These are phyloP conservation scores for Athene noctua DNA, from an alignment of 2,113 vertebrate genomes.

Conservation along the genomic window DNA sequence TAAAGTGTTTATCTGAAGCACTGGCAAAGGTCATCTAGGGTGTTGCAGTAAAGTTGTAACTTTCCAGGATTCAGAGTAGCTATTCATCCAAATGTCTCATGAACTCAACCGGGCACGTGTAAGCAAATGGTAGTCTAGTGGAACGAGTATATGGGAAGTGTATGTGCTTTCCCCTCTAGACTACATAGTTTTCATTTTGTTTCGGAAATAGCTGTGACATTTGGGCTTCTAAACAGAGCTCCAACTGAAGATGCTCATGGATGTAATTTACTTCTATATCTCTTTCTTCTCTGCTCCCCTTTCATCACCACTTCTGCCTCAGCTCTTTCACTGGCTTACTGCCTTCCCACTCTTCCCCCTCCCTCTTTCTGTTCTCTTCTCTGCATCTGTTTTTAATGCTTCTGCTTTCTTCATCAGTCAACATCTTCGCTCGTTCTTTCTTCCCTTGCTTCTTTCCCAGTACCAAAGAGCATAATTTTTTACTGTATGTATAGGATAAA, in stretches of 20 bases:
- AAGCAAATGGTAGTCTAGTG: not conserved
- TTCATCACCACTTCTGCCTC: not conserved
- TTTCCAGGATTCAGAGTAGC: not conserved
- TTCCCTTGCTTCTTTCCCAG: not conserved
- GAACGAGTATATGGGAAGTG: not conserved
- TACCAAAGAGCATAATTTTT: not conserved
- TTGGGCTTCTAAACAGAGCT: not conserved
- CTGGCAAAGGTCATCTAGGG: not conserved
- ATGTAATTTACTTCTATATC: not conserved
- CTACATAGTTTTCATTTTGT: not conserved
- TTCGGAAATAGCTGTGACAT: constrained; percentile 28
- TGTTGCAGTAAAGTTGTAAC: not conserved
- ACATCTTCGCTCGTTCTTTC: not conserved
- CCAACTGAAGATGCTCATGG: not conserved
- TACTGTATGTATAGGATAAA: not conserved
- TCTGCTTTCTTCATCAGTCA: not conserved
- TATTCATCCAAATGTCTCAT: not conserved
- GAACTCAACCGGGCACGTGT: not conserved
- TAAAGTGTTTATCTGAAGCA: not conserved
- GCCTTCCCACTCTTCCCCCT: not conserved
- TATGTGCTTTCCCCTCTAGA: not conserved
- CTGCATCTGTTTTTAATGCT: not conserved
- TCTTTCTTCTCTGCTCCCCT: not conserved
- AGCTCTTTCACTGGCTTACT: not conserved
- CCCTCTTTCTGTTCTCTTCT: not conserved